Conservation (phyloP, 2,113 vertebrate species). For the Dicerorhinus sumatrensis region DNA sequence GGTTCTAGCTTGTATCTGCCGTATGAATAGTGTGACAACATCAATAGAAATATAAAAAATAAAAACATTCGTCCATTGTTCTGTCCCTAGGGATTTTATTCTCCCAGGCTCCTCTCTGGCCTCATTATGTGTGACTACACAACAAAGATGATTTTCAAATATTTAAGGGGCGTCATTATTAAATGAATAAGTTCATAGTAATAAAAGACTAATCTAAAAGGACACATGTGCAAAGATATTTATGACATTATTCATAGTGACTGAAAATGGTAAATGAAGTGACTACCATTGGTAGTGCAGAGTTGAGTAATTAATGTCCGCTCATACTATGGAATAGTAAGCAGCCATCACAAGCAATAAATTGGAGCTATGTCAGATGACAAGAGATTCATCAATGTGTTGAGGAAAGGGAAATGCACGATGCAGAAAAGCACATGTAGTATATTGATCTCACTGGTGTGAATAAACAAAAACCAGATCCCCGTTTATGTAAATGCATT, state of each 20-base stretch:
- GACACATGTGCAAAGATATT: background rate
- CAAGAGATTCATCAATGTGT: background rate
- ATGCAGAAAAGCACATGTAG: background rate
- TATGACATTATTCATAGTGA: background rate
- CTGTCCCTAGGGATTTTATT: background rate
- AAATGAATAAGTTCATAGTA: background rate
- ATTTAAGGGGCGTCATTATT: background rate
- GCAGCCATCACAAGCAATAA: background rate
- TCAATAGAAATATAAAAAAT: background rate
- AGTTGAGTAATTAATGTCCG: background rate
- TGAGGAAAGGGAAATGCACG: background rate
- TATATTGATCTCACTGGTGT: background rate
- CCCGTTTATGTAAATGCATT: background rate
- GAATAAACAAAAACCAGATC: background rate
- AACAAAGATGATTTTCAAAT: background rate
- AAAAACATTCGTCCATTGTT: background rate
- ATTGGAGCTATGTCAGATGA: background rate
- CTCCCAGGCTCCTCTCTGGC: background rate
- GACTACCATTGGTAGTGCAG: fast-evolving
- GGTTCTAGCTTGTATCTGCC: background rate
- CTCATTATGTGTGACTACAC: background rate
- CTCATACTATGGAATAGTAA: background rate
- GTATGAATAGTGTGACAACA: background rate
- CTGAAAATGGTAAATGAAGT: background rate
- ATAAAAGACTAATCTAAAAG: background rate